Evolutionary conservation across 2,113 vertebrate genomes (phyloP).

Genomic region (Forbesichthys agassizii): DNA sequence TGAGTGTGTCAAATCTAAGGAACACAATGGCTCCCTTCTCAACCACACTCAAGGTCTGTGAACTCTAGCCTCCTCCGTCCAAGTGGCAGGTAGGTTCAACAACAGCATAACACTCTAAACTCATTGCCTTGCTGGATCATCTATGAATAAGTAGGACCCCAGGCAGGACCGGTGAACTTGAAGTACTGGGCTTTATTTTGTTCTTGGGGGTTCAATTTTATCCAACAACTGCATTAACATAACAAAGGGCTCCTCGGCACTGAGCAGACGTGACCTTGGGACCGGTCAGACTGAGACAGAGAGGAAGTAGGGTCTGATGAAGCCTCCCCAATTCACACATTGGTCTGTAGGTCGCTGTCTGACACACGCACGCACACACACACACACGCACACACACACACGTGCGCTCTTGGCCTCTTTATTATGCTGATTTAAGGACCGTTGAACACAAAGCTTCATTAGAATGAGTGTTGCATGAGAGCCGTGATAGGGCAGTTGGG

Average conservation of each 20-base stretch:
- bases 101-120: conserved; percentile 21
- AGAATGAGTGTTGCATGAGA: conserved; percentile 46
- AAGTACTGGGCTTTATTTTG: conserved; percentile 56
- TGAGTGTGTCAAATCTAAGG: conserved; percentile 50
- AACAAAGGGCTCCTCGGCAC: conserved; percentile 70
- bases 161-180: conserved; percentile 23
- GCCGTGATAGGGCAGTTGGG: conserved; percentile 34
- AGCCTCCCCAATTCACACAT: conserved; percentile 58
- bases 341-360: conserved; percentile 62
- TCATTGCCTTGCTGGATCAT: conserved; percentile 22
- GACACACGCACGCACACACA: conserved; percentile 31
- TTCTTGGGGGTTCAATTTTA: conserved; percentile 66
- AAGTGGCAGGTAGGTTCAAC: conserved; percentile 30
- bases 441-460: conserved; percentile 58
- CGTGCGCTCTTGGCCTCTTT: conserved; percentile 51
- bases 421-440: conserved; percentile 74
- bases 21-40: conserved; percentile 3
- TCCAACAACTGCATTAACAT: conserved; percentile 69
- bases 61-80: conserved; percentile 29
- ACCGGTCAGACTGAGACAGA: conserved; percentile 58
- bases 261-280: conserved; percentile 69
- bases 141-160: conserved; percentile 19
- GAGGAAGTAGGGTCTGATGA: conserved; percentile 65
- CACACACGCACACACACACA: conserved; percentile 3
- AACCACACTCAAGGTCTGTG: conserved; percentile 21